A percentile compares a stretch with the other conserved stretches of the same genome.
Evolutionary conservation across 92 coral and sea anemone genomes (phyloP).

Genomic region (Metridium senile): DNA sequence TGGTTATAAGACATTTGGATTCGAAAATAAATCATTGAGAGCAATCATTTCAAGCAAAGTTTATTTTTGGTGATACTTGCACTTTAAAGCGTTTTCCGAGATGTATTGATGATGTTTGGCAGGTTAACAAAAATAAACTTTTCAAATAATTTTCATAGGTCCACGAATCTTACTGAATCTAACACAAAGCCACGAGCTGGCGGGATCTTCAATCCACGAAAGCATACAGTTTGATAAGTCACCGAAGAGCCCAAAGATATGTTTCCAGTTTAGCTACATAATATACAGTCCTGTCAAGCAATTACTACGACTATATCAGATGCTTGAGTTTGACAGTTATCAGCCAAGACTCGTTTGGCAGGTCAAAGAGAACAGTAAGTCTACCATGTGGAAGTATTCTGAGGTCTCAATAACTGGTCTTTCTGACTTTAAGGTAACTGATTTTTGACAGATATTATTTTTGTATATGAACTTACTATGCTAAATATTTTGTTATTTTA

Average conservation of each 20-base stretch:
- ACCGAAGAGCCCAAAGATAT: conserved; percentile 38
- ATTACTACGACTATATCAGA: conserved; percentile 52
- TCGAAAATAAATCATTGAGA: too few species aligned
- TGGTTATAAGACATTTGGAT: too few species aligned
- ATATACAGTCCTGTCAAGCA: conserved; percentile 56
- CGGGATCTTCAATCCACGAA: conserved; percentile 20
- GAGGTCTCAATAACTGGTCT: conserved; percentile 57
- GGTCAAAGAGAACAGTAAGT: conserved; percentile 40
- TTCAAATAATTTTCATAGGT: not conserved
- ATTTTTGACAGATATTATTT: not conserved
- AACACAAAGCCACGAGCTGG: not conserved
- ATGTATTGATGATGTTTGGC: too few species aligned
- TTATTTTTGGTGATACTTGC: too few species aligned
- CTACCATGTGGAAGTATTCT: conserved; percentile 57
- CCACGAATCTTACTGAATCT: conserved; percentile 20
- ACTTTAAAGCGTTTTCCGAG: too few species aligned
- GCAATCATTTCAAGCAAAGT: too few species aligned
- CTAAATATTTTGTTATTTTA: not conserved
- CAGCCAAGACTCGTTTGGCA: conserved; percentile 59
- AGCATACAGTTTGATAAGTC: conserved; percentile 59
- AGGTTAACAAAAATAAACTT: too few species aligned
- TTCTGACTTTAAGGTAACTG: conserved; percentile 51
- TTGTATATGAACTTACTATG: not conserved
- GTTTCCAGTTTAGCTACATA: conserved; percentile 61
- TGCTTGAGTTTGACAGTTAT: conserved; percentile 33